These are phyloP conservation scores for Pristis pectinata DNA, from an alignment of 2,797 vertebrate species.

Conservation along the genomic window DNA sequence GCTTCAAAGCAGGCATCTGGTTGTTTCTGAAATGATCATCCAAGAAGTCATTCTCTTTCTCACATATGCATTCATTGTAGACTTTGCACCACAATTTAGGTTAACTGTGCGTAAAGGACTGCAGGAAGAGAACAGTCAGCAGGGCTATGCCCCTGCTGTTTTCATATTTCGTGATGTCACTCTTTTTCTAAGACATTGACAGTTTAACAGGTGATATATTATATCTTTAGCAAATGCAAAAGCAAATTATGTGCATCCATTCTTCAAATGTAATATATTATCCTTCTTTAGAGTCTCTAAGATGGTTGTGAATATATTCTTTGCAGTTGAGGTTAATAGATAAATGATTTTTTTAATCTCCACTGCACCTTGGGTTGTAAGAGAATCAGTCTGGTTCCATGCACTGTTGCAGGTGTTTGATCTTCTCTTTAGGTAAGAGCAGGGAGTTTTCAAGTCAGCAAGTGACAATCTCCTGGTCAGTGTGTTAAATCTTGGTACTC, in stretches of 20 bases:
- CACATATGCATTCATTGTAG: neutral
- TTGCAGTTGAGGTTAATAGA: neutral
- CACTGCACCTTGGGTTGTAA: too few relatives aligned
- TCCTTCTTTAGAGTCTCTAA: neutral
- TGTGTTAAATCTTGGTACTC: too few relatives aligned
- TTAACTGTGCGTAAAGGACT: neutral
- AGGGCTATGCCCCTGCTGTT: neutral
- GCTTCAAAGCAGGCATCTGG: slow-evolving; percentile 23
- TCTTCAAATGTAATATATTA: slow-evolving; percentile 3
- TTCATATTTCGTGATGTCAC: neutral
- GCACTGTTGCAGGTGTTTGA: too few relatives aligned
- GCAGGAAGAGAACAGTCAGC: neutral
- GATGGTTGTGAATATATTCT: neutral
- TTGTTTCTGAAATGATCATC: neutral
- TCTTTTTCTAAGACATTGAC: neutral
- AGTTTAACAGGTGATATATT: neutral
- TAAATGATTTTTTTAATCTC: neutral
- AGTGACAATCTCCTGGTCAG: too few relatives aligned
- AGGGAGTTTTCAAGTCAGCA: too few relatives aligned
- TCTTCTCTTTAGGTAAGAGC: too few relatives aligned
- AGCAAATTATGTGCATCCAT: neutral
- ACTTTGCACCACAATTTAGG: neutral
- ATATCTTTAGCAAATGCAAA: neutral
- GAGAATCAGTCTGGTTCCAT: too few relatives aligned
- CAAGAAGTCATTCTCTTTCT: neutral